Base-by-base conservation (phyloP, 2,888 invertebrate species). In the Dastarcus helophoroides region DNA sequence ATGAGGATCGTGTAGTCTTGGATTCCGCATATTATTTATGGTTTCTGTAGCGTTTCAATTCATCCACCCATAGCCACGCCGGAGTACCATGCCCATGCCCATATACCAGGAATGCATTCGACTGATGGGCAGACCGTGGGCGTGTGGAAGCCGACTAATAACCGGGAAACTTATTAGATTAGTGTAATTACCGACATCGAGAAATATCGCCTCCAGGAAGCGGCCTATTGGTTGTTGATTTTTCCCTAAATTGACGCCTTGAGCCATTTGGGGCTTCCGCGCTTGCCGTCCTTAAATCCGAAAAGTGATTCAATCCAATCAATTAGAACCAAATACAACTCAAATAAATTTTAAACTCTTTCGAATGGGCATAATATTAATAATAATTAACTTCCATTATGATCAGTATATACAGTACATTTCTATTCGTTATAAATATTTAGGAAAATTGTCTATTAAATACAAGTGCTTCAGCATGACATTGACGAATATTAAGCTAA, bases 1-100 rank as follows among this genome's bases (percentile, higher is more conserved):
- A 47, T 50, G 53, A 48, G 50, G 51, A 51, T 53, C 49, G 48
- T 48, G 53, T 50, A 48, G 54, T 53, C 53, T 57, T 51, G 50
- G 54, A 56, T 56, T 56, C 55, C 55, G 56, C 54, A 49, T 48
- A 54, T 57, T 56, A 59, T 58, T 59, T 59, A 59, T 59, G 54
- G 55, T 52, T 47, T 50, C 51, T 51, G 52, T 54, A 51, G 54
- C 50, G 54, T 54, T 57, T 58, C 56, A 55, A 58, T 59, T 57
- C 56, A 54, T 54, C 50, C 51, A 41, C 39, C 48, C 35, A 26
- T 31, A 35, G 31, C 31, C n/a, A n/a, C n/a, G n/a, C 35, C 32
- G 35, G 36, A 35, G 27, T 29, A 17, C 8, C 15, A 11, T 24
- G 8, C 13, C 11, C 15, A 30, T 17, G 19, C 16, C 22, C 14